phyloP scores from a whole-genome alignment of 2,888 invertebrate genomes.

The Platypus cylindrus region DNA sequence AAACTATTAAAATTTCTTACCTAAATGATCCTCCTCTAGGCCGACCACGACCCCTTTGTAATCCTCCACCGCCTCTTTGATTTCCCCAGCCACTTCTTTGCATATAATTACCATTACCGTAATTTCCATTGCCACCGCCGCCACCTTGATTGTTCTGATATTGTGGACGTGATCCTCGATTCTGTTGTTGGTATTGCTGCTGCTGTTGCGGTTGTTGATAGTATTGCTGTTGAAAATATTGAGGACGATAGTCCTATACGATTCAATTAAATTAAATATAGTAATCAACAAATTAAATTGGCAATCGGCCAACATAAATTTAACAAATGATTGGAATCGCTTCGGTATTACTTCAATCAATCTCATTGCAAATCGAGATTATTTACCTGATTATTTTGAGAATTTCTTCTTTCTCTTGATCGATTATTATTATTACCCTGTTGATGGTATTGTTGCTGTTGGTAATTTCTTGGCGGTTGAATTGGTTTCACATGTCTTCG shows the following conservation, averaged over 20 bases:
- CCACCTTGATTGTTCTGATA: conserved; percentile 17
- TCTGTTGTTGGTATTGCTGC: conserved; percentile 27
- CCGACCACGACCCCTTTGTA: conserved; percentile 20
- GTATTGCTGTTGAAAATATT: conserved; percentile 26
- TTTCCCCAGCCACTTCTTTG: conserved; percentile 22
- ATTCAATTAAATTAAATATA: conserved; percentile 5
- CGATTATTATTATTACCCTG: conserved; percentile 26
- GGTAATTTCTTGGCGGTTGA: conserved; percentile 26
- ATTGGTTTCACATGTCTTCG: conserved; percentile 28
- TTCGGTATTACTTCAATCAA: too few species aligned
- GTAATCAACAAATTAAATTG: too few species aligned
- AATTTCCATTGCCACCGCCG: conserved; percentile 7
- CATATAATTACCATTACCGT: conserved; percentile 14
- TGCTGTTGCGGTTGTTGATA: conserved; percentile 21
- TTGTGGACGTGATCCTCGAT: conserved; percentile 17
- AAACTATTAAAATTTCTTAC: conserved; percentile 4
- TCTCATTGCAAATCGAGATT: too few species aligned
- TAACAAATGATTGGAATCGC: too few species aligned
- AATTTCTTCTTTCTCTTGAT: conserved; percentile 28
- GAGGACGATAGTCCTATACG: conserved; percentile 7
- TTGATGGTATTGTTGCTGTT: conserved; percentile 28
- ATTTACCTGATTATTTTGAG: conserved; percentile 22
- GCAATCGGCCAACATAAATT: too few species aligned
- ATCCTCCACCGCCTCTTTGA: conserved; percentile 19
- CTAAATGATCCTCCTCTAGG: conserved; percentile 15